Base-by-base conservation (phyloP, 2,888 invertebrate species). In the Erannis defoliaria region DNA sequence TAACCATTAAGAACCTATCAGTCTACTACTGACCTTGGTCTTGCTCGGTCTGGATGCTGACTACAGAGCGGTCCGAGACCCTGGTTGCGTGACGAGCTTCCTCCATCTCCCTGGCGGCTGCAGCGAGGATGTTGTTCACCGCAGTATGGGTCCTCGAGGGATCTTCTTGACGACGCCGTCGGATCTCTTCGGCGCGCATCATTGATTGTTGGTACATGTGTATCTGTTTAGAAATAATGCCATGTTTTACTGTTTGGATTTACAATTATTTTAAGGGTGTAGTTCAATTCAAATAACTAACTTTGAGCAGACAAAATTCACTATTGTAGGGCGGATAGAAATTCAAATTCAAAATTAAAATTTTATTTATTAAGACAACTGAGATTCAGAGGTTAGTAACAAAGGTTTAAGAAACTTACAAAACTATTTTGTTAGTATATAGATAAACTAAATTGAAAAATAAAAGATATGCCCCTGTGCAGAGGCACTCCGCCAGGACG, bases 161-260 rank as follows among this genome's bases (percentile, higher is more conserved):
- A 64, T 91, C 89, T 76, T 81, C 80, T 1, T 90, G 86, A 29
- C 92, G 92, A 12, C 93, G 85, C 26, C 92, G 81, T 0, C 92
- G 82, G 12, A 90, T 85, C 73, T 92, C 90, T 59, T 93, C 91
- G 0, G 91, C 91, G 0, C 93, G 85, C 90, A 93, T 92, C 93
- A 93, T 93, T 1, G 93, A 91, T 68, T 93, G 93, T 72, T 93
- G 93, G 78, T 93, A 93, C 88, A 93, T 82, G 81, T 93, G 93
- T 64, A 93, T 93, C 90, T 93, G 78, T 35, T 10, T 19, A 10
- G 18, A 10, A 19, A 19, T 10, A 2, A 18, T 19, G 5, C 18
- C 3, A 1, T 31, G 31, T 10, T 9, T 8, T 31, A 1, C 2
- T 9, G 2, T 3, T 10, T 8, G 31, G 10, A 9, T 10, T 31